Evolutionary conservation across 2,888 invertebrate genomes (phyloP).

Genomic region (Charanyca ferruginea): DNA sequence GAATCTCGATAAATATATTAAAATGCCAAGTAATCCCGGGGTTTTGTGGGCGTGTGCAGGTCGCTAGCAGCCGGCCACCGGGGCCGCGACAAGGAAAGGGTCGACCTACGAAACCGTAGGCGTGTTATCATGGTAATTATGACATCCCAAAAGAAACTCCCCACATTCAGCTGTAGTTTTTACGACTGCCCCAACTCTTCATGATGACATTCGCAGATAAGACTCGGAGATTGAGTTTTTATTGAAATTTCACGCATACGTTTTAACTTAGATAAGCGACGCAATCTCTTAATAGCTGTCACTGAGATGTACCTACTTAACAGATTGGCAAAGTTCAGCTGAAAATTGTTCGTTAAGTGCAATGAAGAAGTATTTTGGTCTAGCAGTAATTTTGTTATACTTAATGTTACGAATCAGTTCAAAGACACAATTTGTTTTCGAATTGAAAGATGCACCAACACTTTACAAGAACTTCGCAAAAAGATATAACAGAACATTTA

Average conservation of each 20-base stretch:
- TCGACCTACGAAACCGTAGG: conserved; percentile 71
- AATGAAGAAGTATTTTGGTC: conserved; percentile 52
- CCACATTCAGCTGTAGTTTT: conserved; percentile 68
- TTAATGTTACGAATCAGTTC: background rate
- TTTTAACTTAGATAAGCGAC: conserved; percentile 32
- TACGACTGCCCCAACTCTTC: conserved; percentile 60
- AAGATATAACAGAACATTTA: conserved; percentile 70
- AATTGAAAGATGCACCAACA: conserved; percentile 63
- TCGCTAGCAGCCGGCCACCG: conserved; percentile 58
- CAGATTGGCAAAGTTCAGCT: conserved; percentile 1
- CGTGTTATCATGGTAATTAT: conserved; percentile 78
- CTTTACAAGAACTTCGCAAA: conserved; percentile 65
- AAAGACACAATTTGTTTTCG: conserved; percentile 51
- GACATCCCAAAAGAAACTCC: conserved; percentile 69
- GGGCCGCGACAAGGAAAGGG: conserved; percentile 75
- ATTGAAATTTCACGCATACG: conserved; percentile 70
- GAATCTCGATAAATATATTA: conserved; percentile 51
- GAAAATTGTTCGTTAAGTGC: conserved; percentile 12
- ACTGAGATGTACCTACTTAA: conserved; percentile 49
- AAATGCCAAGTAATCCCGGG: conserved; percentile 60
- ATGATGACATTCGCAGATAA: conserved; percentile 56
- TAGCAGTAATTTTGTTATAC: conserved; percentile 37
- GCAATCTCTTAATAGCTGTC: conserved; percentile 57
- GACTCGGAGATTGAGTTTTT: conserved; percentile 60
- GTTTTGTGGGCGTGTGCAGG: conserved; percentile 68